A percentile compares a stretch with the other conserved stretches of the same genome.
phyloP scores from a whole-genome alignment of 2,797 vertebrate species.

The Gobio occitaniae region DNA sequence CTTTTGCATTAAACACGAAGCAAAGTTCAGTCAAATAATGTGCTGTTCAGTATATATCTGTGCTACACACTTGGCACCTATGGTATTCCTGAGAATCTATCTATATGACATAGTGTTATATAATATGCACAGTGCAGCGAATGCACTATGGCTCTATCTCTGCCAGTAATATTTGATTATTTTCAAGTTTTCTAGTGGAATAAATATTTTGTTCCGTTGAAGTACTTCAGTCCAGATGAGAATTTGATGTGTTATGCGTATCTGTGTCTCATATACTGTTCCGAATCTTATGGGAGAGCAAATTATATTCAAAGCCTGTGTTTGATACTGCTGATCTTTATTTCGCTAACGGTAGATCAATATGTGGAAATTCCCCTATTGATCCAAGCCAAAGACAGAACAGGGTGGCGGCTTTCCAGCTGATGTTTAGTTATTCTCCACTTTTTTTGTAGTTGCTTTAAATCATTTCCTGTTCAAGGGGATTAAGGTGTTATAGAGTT shows the following conservation, averaged over 20 bases:
- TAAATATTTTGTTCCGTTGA: background rate
- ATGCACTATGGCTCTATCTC: background rate
- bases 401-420: slow-evolving; percentile 52
- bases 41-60: background rate
- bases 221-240: background rate
- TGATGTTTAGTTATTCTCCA: slow-evolving; percentile 60
- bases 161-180: background rate
- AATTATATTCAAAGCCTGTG: slow-evolving; percentile 61
- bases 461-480: slow-evolving; percentile 57
- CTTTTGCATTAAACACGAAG: background rate
- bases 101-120: background rate
- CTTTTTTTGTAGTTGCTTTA: slow-evolving; percentile 52
- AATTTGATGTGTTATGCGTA: slow-evolving; percentile 37
- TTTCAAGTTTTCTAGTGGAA: slow-evolving; percentile 11
- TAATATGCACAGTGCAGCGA: background rate
- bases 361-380: slow-evolving; percentile 75
- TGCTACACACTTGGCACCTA: background rate
- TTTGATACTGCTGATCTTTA: slow-evolving; percentile 72
- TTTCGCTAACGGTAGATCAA: slow-evolving; percentile 69
- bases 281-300: slow-evolving; percentile 52
- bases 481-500: slow-evolving; percentile 56
- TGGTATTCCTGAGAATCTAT: background rate
- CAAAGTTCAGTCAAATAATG: background rate
- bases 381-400: slow-evolving; percentile 66
- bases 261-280: slow-evolving; percentile 46